Base-by-base conservation (phyloP, 2,888 invertebrate genomes). In the Drosophila mulleri region DNA sequence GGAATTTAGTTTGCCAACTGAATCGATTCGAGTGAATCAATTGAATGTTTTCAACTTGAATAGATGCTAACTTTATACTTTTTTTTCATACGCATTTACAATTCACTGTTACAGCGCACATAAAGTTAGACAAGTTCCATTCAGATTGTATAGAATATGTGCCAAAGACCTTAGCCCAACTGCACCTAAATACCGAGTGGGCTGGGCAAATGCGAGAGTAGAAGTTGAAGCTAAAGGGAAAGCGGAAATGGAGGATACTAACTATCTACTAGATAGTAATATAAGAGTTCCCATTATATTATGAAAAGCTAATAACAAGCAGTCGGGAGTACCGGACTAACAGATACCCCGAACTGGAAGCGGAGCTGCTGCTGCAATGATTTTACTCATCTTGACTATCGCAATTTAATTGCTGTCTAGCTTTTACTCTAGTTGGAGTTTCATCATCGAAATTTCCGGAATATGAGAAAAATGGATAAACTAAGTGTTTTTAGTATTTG, bases 21-120 rank as follows among this genome's bases (percentile, higher is more conserved):
- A 53, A 37, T 37, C 20, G 52, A 53, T 53, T 53, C 35, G 52
- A 53, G 20, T 16, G 52, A 53, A 53, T 50, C 50, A 50, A 50
- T 50, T 53, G 53, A 52, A 35, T 35, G 52, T 52, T 52, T 52
- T 14, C 35, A 35, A 48, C 48, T 48, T n/a, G 48, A 48, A 48
- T 48, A 29, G 48, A 48, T 48, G 29, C 29, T 32, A 48, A 48
- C 48, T 48, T 48, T 48, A 48, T 29, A 18, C 12, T 12, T 18
- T 18, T 18, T 29, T 48, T 20, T 45, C n/a, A 48, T 48, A 29
- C 26, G 5, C 29, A 48, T 48, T 29, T n/a, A 32, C 48, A 29
- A 48, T 29, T 48, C 32, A 48, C 48, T 32, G 48, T 32, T 48
- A 48, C 12, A 18, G 48, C 48, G 16, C n/a, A 16, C 47, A 47